Conservation (phyloP, 2,797 vertebrate species). For the Bryconaethiops microstoma region DNA sequence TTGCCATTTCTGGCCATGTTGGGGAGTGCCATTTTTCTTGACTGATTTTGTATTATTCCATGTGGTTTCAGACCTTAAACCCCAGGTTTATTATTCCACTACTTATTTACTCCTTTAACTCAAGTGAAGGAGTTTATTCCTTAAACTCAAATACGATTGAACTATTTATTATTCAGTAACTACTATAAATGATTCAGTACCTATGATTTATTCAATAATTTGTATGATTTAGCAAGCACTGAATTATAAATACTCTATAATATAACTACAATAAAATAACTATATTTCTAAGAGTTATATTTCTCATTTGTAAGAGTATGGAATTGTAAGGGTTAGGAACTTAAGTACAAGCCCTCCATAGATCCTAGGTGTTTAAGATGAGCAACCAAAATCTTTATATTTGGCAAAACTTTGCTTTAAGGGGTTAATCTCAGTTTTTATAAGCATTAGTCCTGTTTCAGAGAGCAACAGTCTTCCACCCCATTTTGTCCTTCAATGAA, state of each 20-base stretch:
- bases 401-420: not conserved
- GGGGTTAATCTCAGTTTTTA: not conserved
- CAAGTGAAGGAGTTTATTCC: not conserved
- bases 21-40: slow-evolving; percentile 27
- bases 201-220: not conserved
- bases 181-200: no score
- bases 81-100: not conserved
- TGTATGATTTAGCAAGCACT: no score
- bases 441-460: slow-evolving; percentile 2
- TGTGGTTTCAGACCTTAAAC: not conserved
- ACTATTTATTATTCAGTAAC: no score
- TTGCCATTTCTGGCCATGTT: slow-evolving; percentile 27
- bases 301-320: no score
- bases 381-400: not conserved
- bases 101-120: not conserved
- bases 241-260: no score
- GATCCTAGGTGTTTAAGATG: not conserved
- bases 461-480: slow-evolving; percentile 44
- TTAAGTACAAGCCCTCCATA: no score
- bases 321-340: no score
- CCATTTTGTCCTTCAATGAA: slow-evolving; percentile 62
- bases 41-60: slow-evolving; percentile 20
- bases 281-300: no score
- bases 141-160: not conserved
- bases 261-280: no score